Base-by-base conservation (phyloP, 2,888 invertebrate species). In the Thumatha senex region DNA sequence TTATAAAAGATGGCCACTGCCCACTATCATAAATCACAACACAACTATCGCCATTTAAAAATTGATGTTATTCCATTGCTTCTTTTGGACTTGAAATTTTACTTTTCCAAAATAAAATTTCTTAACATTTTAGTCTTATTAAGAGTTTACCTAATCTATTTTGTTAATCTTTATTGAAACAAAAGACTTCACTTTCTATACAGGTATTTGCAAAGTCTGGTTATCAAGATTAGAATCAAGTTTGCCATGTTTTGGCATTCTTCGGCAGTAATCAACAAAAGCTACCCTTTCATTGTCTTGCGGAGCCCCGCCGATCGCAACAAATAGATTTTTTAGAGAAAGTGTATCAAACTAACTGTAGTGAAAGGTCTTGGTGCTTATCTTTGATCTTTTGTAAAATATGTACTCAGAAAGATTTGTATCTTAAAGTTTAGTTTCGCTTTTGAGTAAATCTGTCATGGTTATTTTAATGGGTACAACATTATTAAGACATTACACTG, bases 261-360 rank as follows among this genome's bases (percentile, higher is more conserved):
- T 52, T 40, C 40, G 29, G 41, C 51, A 69, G 67, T 70, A 65
- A 67, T 72, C 62, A 61, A 67, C 68, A 72, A 72, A 73, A 74
- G 65, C 71, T 69, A 74, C 67, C 65, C 72, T 70, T 69, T 74
- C 74, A 79, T 82, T 80, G 82, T 82, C 70, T 76, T 63, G 56
- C 56, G 50, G 53, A 56, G 63, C 57, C 61, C 55, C 57, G 64
- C 54, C 57, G 72, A 76, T 78, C 61, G 62, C 61, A 72, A 76
- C 77, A 80, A 81, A 83, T 82, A 70, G 82, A 78, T 83, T 81
- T 83, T 79, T 78, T 66, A 69, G 77, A 73, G 83, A 85, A 84
- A 84, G 82, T 80, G 63, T 73, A 74, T 61, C 76, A 77, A 75
- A 72, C 54, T 44, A 47, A 56, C 45, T 65, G 59, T 54, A 67